A percentile compares a stretch with the other conserved stretches of the same genome.
Conservation (phyloP, 2,113 vertebrate genomes). For the Tachycineta bicolor region DNA sequence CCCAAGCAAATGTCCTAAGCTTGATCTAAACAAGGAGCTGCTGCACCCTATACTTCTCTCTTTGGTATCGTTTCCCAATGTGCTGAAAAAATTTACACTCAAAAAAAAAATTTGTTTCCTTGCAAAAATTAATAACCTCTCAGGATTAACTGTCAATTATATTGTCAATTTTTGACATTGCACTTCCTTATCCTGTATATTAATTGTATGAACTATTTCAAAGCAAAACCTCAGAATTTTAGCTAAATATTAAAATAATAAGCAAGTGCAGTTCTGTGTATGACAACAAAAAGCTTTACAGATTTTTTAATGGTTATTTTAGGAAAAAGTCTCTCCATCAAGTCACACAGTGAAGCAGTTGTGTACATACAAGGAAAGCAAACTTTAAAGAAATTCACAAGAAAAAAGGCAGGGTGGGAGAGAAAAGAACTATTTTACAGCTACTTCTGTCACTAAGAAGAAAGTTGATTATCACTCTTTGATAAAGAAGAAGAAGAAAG, state of each 20-base stretch:
- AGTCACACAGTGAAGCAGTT: neutral
- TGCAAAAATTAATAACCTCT: neutral
- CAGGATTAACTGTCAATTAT: neutral
- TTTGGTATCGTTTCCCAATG: neutral
- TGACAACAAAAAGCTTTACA: neutral
- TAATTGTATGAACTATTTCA: neutral
- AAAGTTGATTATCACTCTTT: conserved; percentile 60
- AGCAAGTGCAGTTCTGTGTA: neutral
- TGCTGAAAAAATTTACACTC: neutral
- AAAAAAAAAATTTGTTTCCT: neutral
- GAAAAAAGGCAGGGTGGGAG: conserved; percentile 18
- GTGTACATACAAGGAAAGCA: neutral
- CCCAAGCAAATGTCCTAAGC: neutral
- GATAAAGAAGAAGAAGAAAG: conserved; percentile 65
- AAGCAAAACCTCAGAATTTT: neutral
- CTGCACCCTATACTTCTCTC: neutral
- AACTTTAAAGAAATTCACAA: conserved; percentile 37
- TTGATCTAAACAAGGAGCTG: neutral
- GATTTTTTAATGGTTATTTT: conserved; percentile 2
- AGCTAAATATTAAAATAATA: neutral
- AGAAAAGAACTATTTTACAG: conserved; percentile 43
- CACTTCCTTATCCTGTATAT: neutral
- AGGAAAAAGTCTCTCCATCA: conserved; percentile 2
- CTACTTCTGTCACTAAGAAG: conserved; percentile 49
- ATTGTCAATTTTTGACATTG: neutral